phyloP scores from a whole-genome alignment of 2,888 invertebrate species.

The Leucozona laternaria region DNA sequence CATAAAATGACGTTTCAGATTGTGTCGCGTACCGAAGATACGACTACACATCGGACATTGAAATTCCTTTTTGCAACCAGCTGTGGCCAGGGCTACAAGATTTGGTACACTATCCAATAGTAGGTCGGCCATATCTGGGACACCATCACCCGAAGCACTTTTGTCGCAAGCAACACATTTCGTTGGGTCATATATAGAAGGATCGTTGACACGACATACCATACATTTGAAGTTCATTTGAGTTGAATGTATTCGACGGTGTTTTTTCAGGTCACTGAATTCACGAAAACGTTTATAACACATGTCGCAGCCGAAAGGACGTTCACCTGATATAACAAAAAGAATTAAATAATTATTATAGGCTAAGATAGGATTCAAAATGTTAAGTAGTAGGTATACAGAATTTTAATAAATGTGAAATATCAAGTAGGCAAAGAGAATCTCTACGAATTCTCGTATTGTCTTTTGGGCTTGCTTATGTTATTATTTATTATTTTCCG shows the following conservation, averaged over 20 bases:
- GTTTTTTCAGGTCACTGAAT: conserved; percentile 83
- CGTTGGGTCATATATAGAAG: conserved; percentile 81
- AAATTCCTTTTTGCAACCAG: conserved; percentile 77
- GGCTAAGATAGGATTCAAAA: background rate
- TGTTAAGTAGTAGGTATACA: background rate
- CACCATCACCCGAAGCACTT: conserved; percentile 42
- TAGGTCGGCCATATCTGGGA: conserved; percentile 63
- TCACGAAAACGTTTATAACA: conserved; percentile 83
- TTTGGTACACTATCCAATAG: conserved; percentile 72
- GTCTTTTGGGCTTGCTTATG: too few relatives aligned
- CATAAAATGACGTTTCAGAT: conserved; percentile 83
- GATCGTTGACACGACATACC: conserved; percentile 80
- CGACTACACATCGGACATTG: conserved; percentile 82
- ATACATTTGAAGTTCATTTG: conserved; percentile 81
- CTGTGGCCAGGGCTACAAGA: conserved; percentile 47
- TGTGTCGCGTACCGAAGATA: conserved; percentile 82
- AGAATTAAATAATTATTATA: background rate
- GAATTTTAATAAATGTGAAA: too few relatives aligned
- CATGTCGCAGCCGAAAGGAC: conserved; percentile 82
- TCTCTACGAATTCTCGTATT: too few relatives aligned
- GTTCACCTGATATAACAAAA: conserved; percentile 79
- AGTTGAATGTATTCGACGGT: conserved; percentile 81
- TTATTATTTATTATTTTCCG: too few relatives aligned
- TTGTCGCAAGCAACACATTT: conserved; percentile 81
- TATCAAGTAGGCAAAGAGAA: too few relatives aligned